Evolutionary conservation across 2,888 invertebrate genomes (phyloP).

Genomic region (Plagodis dolabraria): DNA sequence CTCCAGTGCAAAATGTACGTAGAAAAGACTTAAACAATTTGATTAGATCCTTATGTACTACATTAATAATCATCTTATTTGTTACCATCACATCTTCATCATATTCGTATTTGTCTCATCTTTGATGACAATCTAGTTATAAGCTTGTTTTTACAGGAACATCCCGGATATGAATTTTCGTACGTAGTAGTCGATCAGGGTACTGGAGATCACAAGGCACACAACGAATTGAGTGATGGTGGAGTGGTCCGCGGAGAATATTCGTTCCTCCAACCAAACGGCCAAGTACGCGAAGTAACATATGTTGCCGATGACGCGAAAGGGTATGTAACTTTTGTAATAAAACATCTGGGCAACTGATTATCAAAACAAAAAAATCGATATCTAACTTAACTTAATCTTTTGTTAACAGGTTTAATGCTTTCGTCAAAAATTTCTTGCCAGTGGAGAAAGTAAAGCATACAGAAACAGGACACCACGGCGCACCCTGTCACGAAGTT

Average conservation of each 20-base stretch:
- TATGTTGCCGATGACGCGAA: slow-evolving; percentile 81
- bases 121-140: background rate
- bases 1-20: slow-evolving; percentile 31
- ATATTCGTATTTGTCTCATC: too few species aligned
- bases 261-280: slow-evolving; percentile 82
- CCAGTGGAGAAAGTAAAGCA: slow-evolving; percentile 44
- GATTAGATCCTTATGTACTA: background rate
- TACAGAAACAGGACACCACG: slow-evolving; percentile 16
- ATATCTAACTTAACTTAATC: slow-evolving; percentile 13
- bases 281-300: slow-evolving; percentile 79
- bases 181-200: slow-evolving; percentile 82
- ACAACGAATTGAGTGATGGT: slow-evolving; percentile 81
- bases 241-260: slow-evolving; percentile 81
- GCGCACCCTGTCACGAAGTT: slow-evolving; percentile 46
- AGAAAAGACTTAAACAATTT: slow-evolving; percentile 6
- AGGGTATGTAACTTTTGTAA: slow-evolving; percentile 60
- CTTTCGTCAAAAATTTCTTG: slow-evolving; percentile 67
- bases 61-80: too few species aligned
- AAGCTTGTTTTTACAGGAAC: slow-evolving; percentile 46
- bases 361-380: slow-evolving; percentile 12
- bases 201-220: slow-evolving; percentile 82
- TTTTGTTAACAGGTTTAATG: slow-evolving; percentile 64
- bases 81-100: too few species aligned
- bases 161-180: slow-evolving; percentile 71
- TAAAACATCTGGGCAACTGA: too few species aligned